These are phyloP conservation scores for Scolanthus callimorphus DNA, from an alignment of 92 coral and sea anemone genomes.

Conservation along the genomic window DNA sequence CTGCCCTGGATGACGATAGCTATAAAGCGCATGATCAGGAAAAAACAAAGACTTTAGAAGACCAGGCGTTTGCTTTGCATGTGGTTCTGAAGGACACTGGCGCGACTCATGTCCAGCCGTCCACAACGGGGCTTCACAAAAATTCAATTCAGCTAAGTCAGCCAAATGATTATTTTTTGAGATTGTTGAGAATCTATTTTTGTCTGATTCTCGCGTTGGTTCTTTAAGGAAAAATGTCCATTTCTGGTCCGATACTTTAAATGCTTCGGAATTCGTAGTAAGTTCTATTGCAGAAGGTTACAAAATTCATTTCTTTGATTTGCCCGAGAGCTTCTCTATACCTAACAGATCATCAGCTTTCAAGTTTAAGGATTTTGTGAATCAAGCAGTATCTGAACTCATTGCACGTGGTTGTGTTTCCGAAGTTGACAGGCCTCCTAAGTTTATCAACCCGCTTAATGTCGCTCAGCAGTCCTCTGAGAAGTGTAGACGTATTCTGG, in stretches of 20 bases:
- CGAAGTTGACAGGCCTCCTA: constrained; percentile 13
- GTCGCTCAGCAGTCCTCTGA: constrained; percentile 15
- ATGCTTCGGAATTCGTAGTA: constrained; percentile 18
- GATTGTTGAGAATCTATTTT: not conserved
- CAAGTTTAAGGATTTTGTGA: constrained; percentile 29
- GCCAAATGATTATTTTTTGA: constrained; percentile 10
- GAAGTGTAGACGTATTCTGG: constrained; percentile 8
- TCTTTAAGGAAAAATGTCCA: constrained; percentile 19
- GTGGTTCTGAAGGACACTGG: constrained; percentile 21
- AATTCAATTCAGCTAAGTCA: constrained; percentile 3
- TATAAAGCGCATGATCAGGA: no score
- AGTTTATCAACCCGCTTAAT: constrained; percentile 19
- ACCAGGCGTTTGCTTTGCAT: constrained; percentile 14
- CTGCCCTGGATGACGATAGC: no score
- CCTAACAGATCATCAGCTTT: constrained; percentile 19
- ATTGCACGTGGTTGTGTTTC: constrained; percentile 32
- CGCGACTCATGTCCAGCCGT: constrained; percentile 3
- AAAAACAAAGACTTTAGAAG: no score
- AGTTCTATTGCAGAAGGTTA: constrained; percentile 23
- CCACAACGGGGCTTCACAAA: not conserved
- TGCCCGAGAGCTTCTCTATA: constrained; percentile 8
- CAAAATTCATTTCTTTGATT: constrained; percentile 17
- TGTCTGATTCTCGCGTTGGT: constrained; percentile 10
- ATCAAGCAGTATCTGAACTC: constrained; percentile 31
- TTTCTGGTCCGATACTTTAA: constrained; percentile 31